Conservation (phyloP, 2,888 invertebrate species). For the Cyclophora punctaria region DNA sequence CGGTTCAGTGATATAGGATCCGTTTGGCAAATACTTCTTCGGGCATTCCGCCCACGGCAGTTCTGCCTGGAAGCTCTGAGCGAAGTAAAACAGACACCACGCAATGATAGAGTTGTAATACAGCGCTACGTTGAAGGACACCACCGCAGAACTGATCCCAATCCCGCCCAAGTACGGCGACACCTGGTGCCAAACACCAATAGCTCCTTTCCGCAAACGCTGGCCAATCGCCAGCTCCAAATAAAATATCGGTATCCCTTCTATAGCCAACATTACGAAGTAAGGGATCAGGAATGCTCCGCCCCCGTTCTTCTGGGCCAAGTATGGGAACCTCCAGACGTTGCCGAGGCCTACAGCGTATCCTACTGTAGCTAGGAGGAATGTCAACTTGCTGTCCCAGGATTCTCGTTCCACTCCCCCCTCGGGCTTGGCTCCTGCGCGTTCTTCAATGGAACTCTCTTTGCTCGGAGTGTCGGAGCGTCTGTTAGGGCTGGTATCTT, state of each 20-base stretch:
- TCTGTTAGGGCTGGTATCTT: slow-evolving; percentile 65
- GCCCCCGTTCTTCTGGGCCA: slow-evolving; percentile 95
- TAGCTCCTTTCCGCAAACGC: slow-evolving; percentile 92
- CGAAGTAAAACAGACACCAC: slow-evolving; percentile 97
- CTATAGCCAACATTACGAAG: slow-evolving; percentile 94
- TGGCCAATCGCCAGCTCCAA: slow-evolving; percentile 97
- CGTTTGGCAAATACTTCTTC: slow-evolving; percentile 85
- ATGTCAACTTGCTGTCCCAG: slow-evolving; percentile 95
- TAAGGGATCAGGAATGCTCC: slow-evolving; percentile 98
- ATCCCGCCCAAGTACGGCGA: slow-evolving; percentile 92
- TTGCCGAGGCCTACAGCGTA: slow-evolving; percentile 96
- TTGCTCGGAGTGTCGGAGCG: slow-evolving; percentile 72
- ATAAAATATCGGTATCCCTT: slow-evolving; percentile 97
- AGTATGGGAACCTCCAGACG: slow-evolving; percentile 96
- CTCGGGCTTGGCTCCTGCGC: slow-evolving; percentile 79
- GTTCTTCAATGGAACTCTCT: slow-evolving; percentile 78
- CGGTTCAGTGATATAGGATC: slow-evolving; percentile 85
- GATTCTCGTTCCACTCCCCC: slow-evolving; percentile 88
- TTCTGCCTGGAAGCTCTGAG: slow-evolving; percentile 93
- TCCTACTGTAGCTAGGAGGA: slow-evolving; percentile 93
- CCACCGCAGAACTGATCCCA: slow-evolving; percentile 95
- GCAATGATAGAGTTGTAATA: slow-evolving; percentile 99
- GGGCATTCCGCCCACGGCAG: slow-evolving; percentile 96
- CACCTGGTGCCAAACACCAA: slow-evolving; percentile 96
- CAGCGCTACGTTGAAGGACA: slow-evolving; percentile 96